phyloP scores from a whole-genome alignment of 2,113 vertebrate species.

The Lanius collurio region DNA sequence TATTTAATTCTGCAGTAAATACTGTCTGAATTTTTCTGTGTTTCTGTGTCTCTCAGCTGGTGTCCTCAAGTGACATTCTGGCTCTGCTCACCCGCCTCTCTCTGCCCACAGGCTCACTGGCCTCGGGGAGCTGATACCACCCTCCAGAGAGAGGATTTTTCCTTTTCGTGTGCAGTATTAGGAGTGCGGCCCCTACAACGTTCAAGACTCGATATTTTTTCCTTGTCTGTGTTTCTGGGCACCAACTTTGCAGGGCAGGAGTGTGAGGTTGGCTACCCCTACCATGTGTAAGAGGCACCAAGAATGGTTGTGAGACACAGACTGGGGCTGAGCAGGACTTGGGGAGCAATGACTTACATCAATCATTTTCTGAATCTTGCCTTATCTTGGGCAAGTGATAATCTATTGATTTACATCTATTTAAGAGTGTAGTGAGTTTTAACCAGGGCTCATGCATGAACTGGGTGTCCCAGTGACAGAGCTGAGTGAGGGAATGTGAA shows the following conservation, averaged over 20 bases:
- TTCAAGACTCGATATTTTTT: not conserved
- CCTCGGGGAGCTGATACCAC: not conserved
- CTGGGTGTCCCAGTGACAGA: not conserved
- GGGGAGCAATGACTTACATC: not conserved
- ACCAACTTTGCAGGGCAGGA: not conserved
- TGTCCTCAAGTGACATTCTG: conserved; percentile 8
- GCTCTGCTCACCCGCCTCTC: not conserved
- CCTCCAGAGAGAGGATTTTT: not conserved
- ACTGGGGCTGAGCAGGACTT: not conserved
- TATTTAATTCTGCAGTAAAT: conserved; percentile 43
- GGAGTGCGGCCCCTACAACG: not conserved
- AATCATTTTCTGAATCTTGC: not conserved
- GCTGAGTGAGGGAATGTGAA: no score
- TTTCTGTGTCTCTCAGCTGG: not conserved
- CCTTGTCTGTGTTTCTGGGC: not conserved
- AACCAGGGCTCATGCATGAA: not conserved
- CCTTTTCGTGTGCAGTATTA: accelerated
- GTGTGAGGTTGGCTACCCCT: accelerated
- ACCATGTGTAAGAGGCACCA: not conserved
- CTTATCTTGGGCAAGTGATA: not conserved
- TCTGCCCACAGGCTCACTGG: not conserved
- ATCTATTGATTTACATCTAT: not conserved
- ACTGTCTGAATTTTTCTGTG: not conserved
- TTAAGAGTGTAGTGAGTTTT: not conserved
- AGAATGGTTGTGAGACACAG: not conserved